Evolutionary conservation across 1,140 invertebrate species (phyloP), one percentile per base, ranked within the genome.

Genomic region (Palaemon carinicauda): DNA sequence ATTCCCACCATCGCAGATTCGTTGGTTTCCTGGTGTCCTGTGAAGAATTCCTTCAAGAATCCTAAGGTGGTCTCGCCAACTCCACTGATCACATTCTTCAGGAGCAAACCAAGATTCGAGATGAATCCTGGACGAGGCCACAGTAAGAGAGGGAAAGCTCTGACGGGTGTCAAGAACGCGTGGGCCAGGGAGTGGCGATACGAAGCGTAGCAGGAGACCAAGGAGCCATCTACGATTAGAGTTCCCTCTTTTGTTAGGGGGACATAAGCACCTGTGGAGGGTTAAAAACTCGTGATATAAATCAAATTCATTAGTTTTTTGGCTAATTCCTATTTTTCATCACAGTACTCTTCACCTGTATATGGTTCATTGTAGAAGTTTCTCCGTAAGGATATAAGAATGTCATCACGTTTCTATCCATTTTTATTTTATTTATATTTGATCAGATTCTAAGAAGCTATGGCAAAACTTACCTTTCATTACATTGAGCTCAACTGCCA

Each of bases 141-240:
- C 71, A 88, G 29, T 1, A 88, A 74, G 24, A 50, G 21, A 0
- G 89, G 89, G 65, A 90, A 87, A 41, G 79, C 87, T 82, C 91
- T 84, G 41, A 91, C 82, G 29, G 91, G 91, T 10, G 90, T 89
- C 53, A 91, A 89, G 24, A 90, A 90, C 19, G 79, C 74, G 87
- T 92, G 92, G 51, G 91, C 91, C 54, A 92, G 82, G 56, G 60
- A 33, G 80, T 91, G 91, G 75, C 89, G 90, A 50, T 92, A 87
- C 27, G 91, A 89, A 54, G 91, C 92, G 87, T 92, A 92, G 89
- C 92, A 92, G 19, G 92, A 92, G 2, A 91, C 90, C 15, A 90
- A 77, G 31, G 90, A 88, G 17, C 90, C 91, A 81, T 92, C 90
- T 53, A 92, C 91, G 50, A 92, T 89, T 21, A 92, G 90, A 41